Conservation (phyloP, 2,888 invertebrate species). For the Microctonus hyperodae region DNA sequence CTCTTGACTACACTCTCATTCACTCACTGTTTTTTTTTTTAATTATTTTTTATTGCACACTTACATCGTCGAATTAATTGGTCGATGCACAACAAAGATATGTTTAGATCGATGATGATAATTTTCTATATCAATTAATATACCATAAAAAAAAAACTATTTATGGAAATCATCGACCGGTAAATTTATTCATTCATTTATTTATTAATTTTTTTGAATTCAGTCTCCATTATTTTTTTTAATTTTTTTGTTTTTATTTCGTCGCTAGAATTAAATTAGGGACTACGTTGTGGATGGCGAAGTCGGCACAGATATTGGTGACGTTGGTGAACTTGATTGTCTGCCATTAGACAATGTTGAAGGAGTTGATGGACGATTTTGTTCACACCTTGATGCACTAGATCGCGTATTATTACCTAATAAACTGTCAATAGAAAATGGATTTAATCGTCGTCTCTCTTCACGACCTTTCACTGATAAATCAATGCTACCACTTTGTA, state of each 20-base stretch:
- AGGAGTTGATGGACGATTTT: constrained; percentile 54
- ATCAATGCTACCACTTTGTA: constrained; percentile 61
- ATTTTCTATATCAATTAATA: constrained; percentile 16
- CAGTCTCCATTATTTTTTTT: constrained; percentile 19
- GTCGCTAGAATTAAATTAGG: neutral
- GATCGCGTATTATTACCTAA: constrained; percentile 63
- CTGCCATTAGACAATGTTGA: constrained; percentile 51
- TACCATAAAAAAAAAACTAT: neutral
- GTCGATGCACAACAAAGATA: neutral
- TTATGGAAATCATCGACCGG: constrained; percentile 19
- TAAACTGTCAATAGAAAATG: constrained; percentile 89
- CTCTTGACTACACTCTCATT: constrained; percentile 14
- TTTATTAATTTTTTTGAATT: neutral
- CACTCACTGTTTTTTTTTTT: no score
- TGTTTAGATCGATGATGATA: constrained; percentile 23
- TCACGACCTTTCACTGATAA: constrained; percentile 65
- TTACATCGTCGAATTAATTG: constrained; percentile 17
- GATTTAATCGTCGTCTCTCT: constrained; percentile 76
- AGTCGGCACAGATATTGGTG: constrained; percentile 55
- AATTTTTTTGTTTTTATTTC: neutral
- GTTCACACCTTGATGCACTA: constrained; percentile 44
- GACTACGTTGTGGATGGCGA: constrained; percentile 58
- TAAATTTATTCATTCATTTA: neutral
- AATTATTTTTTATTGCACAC: constrained; percentile 29
- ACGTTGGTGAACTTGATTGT: constrained; percentile 53